A percentile compares a stretch with the other conserved stretches of the same genome.
phyloP scores from a whole-genome alignment of 2,888 invertebrate genomes.

The Campaea margaritaria region DNA sequence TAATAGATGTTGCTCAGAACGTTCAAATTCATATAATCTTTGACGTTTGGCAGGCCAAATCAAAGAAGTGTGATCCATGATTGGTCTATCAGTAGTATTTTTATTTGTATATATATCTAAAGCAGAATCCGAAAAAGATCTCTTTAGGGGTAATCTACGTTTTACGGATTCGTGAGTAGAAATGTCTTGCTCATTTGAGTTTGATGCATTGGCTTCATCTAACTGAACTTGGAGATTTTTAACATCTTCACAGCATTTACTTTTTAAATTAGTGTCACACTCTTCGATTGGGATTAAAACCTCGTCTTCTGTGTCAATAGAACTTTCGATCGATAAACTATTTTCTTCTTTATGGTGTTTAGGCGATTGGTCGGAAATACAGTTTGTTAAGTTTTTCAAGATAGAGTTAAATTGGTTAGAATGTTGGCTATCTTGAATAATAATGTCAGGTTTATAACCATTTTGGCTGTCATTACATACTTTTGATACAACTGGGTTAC shows the following conservation, averaged over 20 bases:
- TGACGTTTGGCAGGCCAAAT: slow-evolving; percentile 61
- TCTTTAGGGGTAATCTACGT: slow-evolving; percentile 57
- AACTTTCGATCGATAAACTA: background rate
- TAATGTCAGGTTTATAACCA: background rate
- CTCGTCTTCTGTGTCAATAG: background rate
- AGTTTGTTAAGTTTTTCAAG: background rate
- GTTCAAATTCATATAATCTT: slow-evolving; percentile 51
- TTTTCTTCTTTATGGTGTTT: background rate
- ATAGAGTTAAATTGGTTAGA: background rate
- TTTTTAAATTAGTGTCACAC: background rate
- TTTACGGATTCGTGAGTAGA: slow-evolving; percentile 25
- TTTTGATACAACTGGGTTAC: background rate
- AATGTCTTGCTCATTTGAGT: slow-evolving; percentile 1
- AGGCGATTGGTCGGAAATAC: background rate
- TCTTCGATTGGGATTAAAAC: background rate
- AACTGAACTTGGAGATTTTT: slow-evolving; percentile 3
- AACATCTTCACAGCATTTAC: slow-evolving; percentile 3
- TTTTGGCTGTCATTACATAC: background rate
- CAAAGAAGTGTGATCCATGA: slow-evolving; percentile 43
- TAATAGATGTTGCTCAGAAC: slow-evolving; percentile 52
- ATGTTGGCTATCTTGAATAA: too few species aligned
- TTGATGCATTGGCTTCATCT: background rate
- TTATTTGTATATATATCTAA: slow-evolving; percentile 50
- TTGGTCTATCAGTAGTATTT: slow-evolving; percentile 41
- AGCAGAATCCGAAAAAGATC: slow-evolving; percentile 76